phyloP scores from a whole-genome alignment of 2,113 vertebrate genomes.

The Pterocles orientalis region DNA sequence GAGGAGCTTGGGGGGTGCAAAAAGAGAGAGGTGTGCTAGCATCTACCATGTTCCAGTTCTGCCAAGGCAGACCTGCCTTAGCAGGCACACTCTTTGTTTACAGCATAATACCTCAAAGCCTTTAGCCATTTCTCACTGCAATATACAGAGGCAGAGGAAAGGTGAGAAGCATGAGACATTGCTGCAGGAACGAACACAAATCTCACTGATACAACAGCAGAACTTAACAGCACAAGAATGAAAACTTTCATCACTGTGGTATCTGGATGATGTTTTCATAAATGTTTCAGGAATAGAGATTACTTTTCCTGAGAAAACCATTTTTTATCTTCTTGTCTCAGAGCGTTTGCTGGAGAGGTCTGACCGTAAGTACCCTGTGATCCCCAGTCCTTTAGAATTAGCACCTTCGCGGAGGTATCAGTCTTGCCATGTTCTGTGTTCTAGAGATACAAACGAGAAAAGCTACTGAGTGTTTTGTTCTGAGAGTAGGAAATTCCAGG shows the following conservation, averaged over 20 bases:
- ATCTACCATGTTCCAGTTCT: neutral
- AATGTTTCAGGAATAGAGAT: neutral
- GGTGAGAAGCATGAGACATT: neutral
- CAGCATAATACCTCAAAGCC: neutral
- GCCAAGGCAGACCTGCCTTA: neutral
- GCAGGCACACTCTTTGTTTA: neutral
- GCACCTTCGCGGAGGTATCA: neutral
- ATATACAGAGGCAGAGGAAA: neutral
- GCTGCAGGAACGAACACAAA: neutral
- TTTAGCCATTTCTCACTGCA: neutral
- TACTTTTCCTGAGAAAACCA: neutral
- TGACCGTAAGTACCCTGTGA: neutral
- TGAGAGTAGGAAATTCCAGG: neutral
- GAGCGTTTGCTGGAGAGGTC: neutral
- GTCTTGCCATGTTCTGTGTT: neutral
- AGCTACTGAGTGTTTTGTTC: neutral
- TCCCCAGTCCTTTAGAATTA: neutral
- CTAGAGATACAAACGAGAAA: neutral
- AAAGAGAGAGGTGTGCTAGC: neutral
- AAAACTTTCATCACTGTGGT: neutral
- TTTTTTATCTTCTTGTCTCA: neutral
- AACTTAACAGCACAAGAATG: neutral
- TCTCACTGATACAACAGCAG: rapidly evolving
- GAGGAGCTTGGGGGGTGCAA: neutral
- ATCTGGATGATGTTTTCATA: neutral